phyloP scores from a whole-genome alignment of 2,888 invertebrate species.

The Amaurobius ferox region DNA sequence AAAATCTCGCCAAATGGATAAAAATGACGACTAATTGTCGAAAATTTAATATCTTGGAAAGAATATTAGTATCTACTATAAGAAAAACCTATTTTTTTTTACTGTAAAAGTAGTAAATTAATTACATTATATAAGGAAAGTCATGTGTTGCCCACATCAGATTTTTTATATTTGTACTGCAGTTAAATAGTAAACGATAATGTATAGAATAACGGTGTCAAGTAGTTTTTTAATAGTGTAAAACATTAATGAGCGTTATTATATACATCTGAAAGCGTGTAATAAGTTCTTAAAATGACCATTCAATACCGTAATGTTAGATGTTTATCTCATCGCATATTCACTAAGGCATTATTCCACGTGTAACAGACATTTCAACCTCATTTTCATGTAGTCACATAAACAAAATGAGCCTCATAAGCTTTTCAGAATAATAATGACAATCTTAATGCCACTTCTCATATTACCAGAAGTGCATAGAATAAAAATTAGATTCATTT shows the following conservation, averaged over 20 bases:
- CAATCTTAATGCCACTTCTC: slow-evolving; percentile 1
- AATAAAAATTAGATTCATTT: slow-evolving; percentile 25
- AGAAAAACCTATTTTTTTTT: no score
- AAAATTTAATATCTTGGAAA: no score
- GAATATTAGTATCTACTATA: no score
- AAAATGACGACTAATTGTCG: no score
- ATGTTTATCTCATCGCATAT: neutral
- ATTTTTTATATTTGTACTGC: no score
- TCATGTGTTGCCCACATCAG: no score
- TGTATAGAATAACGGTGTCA: no score
- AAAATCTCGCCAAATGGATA: no score
- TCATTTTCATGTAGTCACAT: slow-evolving; percentile 12
- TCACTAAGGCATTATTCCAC: neutral
- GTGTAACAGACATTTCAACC: neutral
- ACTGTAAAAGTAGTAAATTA: no score
- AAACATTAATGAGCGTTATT: neutral
- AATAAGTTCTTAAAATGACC: neutral
- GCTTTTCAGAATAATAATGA: slow-evolving; percentile 10
- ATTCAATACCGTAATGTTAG: neutral
- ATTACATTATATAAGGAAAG: no score
- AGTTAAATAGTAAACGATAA: no score
- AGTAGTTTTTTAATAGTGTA: no score
- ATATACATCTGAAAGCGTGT: neutral
- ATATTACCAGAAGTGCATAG: neutral
- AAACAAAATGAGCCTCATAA: slow-evolving; percentile 7